A percentile compares a stretch with the other conserved stretches of the same genome.
Conservation (phyloP, 2,797 vertebrate species). For the Danio kyathit region DNA sequence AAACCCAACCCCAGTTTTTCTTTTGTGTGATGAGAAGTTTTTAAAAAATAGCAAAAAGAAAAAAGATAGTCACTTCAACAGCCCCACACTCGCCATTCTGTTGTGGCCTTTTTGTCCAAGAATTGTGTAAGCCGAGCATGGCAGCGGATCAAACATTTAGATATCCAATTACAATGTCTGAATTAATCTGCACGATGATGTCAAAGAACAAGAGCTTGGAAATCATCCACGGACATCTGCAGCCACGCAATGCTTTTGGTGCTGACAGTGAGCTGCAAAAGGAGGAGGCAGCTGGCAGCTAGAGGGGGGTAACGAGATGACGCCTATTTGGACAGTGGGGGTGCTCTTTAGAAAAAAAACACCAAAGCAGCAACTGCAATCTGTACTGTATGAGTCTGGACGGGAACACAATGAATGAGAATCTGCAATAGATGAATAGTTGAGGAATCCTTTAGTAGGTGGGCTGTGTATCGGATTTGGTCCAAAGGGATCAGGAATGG, state of each 20-base stretch:
- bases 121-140: conserved; percentile 51
- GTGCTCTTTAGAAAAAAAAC: conserved; percentile 65
- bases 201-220: conserved; percentile 70
- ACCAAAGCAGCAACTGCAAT: conserved; percentile 40
- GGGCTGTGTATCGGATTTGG: background rate
- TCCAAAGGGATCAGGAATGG: background rate
- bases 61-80: background rate
- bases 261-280: conserved; percentile 54
- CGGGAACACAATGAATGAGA: background rate
- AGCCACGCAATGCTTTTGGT: conserved; percentile 55
- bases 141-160: conserved; percentile 62
- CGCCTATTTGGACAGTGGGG: conserved; percentile 43
- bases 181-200: conserved; percentile 55
- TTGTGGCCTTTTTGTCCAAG: conserved; percentile 42
- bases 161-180: conserved; percentile 68
- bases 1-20: conserved; percentile 47
- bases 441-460: background rate
- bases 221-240: conserved; percentile 70
- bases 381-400: background rate
- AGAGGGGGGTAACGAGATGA: conserved; percentile 55
- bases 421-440: background rate
- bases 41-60: conserved; percentile 15
- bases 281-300: conserved; percentile 65
- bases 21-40: conserved; percentile 24
- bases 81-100: conserved; percentile 39